Percentiles rank a stretch among this genome's conserved stretches.
Evolutionary conservation across 2,113 vertebrate genomes (phyloP).

Genomic region (Psephotus haematonotus): DNA sequence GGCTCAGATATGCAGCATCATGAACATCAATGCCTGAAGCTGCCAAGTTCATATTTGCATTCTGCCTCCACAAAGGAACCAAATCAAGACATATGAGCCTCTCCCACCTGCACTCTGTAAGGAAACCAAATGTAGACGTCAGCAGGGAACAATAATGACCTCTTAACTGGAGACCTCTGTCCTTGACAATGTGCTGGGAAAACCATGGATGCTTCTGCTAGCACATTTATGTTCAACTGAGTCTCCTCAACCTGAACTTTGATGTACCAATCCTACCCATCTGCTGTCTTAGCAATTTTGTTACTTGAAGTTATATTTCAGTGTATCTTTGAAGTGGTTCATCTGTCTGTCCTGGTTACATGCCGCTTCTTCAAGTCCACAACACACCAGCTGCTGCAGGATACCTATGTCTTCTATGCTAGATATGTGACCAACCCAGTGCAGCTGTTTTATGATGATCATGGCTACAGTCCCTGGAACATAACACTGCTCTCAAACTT

Average conservation of each 20-base stretch:
- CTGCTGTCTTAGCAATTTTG: background rate
- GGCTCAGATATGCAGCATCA: background rate
- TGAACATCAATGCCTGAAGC: background rate
- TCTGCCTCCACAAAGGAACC: background rate
- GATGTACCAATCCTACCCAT: background rate
- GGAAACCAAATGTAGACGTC: background rate
- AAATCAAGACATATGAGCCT: background rate
- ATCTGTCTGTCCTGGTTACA: background rate
- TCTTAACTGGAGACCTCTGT: background rate
- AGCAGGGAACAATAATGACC: background rate
- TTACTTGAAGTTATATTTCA: background rate
- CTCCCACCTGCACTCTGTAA: accelerated
- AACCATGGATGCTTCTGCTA: background rate
- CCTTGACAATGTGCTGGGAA: background rate
- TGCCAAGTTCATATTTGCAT: background rate
- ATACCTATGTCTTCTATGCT: background rate
- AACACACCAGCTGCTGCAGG: background rate
- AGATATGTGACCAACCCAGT: background rate
- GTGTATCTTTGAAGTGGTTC: background rate
- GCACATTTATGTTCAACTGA: background rate
- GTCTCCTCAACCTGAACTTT: background rate
- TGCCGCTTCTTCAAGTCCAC: background rate
- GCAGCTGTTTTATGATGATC: constrained; percentile 33
- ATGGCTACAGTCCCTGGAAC: constrained; percentile 59
- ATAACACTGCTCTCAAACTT: constrained; percentile 32